Conservation (phyloP, 2,797 vertebrate species). For the Premnoplex brunnescens region DNA sequence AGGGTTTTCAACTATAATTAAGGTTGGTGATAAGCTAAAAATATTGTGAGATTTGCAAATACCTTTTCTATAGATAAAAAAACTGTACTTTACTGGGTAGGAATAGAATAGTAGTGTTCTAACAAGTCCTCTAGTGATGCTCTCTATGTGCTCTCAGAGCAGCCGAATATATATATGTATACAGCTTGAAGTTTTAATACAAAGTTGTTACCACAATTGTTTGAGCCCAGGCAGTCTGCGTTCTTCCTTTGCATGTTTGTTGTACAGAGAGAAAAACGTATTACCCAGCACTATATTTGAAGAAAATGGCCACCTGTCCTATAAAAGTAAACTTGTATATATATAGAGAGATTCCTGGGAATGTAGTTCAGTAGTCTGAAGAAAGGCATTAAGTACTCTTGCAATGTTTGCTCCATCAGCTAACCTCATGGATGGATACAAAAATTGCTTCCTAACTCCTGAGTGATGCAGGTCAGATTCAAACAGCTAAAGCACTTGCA, state of each 20-base stretch:
- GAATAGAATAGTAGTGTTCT: neutral
- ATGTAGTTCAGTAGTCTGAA: neutral
- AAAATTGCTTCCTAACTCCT: neutral
- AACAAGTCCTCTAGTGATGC: neutral
- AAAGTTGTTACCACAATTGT: neutral
- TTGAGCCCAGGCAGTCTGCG: neutral
- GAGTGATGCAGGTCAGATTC: neutral
- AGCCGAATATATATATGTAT: rapidly evolving
- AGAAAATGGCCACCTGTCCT: neutral
- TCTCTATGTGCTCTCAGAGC: neutral
- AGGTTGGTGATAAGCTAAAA: neutral
- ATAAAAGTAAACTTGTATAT: neutral
- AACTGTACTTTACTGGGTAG: neutral
- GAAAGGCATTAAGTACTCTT: neutral
- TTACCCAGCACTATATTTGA: neutral
- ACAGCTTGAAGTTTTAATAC: neutral
- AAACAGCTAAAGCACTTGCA: neutral
- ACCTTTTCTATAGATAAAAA: neutral
- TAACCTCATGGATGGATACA: neutral
- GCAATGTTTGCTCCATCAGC: neutral
- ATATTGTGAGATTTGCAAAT: neutral
- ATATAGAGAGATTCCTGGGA: neutral
- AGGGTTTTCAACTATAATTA: neutral
- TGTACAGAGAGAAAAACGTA: neutral
- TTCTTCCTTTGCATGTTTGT: neutral